phyloP scores from a whole-genome alignment of 2,113 vertebrate species.

The Rostratula benghalensis region DNA sequence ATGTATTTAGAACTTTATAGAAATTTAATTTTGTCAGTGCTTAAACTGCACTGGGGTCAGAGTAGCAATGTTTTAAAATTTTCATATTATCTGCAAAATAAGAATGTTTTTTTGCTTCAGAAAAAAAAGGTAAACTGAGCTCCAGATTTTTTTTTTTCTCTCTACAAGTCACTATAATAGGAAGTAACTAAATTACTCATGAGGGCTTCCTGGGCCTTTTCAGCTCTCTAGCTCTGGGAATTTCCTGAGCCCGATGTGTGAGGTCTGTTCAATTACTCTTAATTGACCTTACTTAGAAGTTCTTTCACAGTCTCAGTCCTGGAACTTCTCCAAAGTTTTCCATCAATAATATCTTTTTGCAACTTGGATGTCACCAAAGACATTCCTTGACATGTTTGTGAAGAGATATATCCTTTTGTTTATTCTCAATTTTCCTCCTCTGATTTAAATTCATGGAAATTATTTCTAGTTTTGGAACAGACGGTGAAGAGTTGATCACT shows the following conservation, averaged over 20 bases:
- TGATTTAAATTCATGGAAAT: not conserved
- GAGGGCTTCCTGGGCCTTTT: not conserved
- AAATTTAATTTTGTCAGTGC: not conserved
- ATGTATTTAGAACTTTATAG: not conserved
- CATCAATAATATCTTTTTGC: not conserved
- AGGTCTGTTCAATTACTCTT: not conserved
- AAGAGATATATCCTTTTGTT: not conserved
- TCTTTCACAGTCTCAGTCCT: not conserved
- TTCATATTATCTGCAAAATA: not conserved
- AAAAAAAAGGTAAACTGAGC: not conserved
- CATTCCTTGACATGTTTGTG: not conserved
- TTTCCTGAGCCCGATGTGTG: not conserved
- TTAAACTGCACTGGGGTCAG: not conserved
- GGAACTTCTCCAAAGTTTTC: not conserved
- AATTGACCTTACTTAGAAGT: not conserved
- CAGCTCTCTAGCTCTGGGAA: not conserved
- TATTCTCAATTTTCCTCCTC: not conserved
- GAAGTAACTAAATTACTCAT: not conserved
- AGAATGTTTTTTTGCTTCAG: not conserved
- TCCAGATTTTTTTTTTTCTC: not conserved
- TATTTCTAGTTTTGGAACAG: not conserved
- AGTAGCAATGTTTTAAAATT: not conserved
- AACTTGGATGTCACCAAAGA: not conserved
- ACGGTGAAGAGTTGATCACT: not conserved
- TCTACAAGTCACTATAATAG: not conserved